Base-by-base conservation (phyloP, 35 echinoderm and acorn worm species). In the Apostichopus parvimensis region DNA sequence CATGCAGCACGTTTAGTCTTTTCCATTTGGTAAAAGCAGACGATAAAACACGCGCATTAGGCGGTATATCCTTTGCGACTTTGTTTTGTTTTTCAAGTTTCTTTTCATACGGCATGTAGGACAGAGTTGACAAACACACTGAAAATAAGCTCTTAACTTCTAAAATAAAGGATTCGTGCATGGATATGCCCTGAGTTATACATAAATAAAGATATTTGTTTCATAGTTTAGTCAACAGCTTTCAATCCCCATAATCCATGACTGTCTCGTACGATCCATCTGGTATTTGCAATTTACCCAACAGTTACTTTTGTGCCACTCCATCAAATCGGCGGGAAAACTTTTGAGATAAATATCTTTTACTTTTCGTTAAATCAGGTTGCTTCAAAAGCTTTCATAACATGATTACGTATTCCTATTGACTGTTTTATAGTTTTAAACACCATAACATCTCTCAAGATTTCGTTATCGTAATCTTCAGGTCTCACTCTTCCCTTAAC, bases 271-370 rank as follows among this genome's bases (percentile, higher is more conserved):
- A 75, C 71, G 71, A 75, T 75, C 18, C 17, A 75, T 75, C 21
- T 7, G 71, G 17, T 75, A 75, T 75, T 75, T 75, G 71, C n/a
- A 18, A 75, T 75, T 75, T 22, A 75, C 71, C 11, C 20, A 75
- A 75, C 71, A 75, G 20, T 75, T 75, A 20, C 71, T 75, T 2
- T 20, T 20, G 20, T 75, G 58, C 52, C 78, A 80, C 34, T 80
- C 78, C 18, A 80, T 61, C 58, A 12, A 45, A 22, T 80, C 14
- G 54, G 5, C 53, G 54, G 54, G 54, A 84, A 84, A 60, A 84
- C 81, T 84, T 84, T 84, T 56, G 21, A 84, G 81, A 84, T 84
- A 84, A 59, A 60, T 21, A 84, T 84, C 81, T 84, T 57, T 84
- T n/a, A 6, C 54, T 22, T 84, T 84, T 84, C 57, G 15, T 59